Percentiles rank a stretch among this genome's conserved stretches.
These are phyloP conservation scores for Operophtera brumata DNA, from an alignment of 2,888 invertebrate species.

Conservation along the genomic window DNA sequence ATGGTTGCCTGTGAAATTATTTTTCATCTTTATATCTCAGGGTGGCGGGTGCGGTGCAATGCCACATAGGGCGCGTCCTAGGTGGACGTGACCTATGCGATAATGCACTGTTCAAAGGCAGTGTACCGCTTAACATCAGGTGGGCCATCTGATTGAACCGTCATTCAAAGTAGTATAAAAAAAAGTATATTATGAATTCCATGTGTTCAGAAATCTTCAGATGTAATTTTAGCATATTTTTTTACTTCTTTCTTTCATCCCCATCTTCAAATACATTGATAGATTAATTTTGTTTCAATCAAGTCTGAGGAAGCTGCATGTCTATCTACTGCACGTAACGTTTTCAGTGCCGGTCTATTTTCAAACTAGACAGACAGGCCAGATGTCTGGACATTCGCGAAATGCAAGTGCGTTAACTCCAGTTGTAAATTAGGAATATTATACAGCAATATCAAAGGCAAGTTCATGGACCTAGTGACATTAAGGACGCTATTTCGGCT, in stretches of 20 bases:
- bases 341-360: slow-evolving; percentile 26
- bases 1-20: too few species aligned
- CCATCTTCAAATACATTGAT: not conserved
- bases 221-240: not conserved
- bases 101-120: too few species aligned
- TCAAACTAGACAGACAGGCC: slow-evolving; percentile 29
- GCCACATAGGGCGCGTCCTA: too few species aligned
- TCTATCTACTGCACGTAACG: slow-evolving; percentile 7
- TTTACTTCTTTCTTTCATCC: not conserved
- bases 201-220: not conserved
- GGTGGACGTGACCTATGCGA: too few species aligned
- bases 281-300: not conserved
- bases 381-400: slow-evolving; percentile 47
- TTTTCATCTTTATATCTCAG: too few species aligned
- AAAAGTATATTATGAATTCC: too few species aligned
- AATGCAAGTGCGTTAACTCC: slow-evolving; percentile 53
- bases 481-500: slow-evolving; percentile 56
- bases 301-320: slow-evolving; percentile 6
- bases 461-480: slow-evolving; percentile 72
- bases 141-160: too few species aligned
- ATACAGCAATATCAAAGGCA: slow-evolving; percentile 39
- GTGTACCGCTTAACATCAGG: too few species aligned
- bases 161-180: too few species aligned
- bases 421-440: slow-evolving; percentile 52
- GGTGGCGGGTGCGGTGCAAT: too few species aligned